Percentiles rank a stretch among this genome's conserved stretches.
These are phyloP conservation scores for Patiria miniata DNA, from an alignment of 35 echinoderm and acorn worm species.

Conservation along the genomic window DNA sequence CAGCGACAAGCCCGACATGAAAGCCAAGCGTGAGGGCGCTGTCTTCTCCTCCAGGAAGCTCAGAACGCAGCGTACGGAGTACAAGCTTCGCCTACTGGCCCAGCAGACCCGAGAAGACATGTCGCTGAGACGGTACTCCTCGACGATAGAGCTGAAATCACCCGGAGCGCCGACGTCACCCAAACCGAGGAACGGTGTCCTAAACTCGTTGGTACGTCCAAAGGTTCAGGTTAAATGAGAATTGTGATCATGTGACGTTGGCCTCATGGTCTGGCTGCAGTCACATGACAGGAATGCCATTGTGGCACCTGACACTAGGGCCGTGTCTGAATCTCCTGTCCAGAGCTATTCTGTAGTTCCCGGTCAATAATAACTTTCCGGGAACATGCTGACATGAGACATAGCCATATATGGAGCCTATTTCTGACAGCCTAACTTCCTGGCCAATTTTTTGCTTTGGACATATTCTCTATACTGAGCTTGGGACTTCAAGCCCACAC, in stretches of 20 bases:
- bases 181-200: neutral
- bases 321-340: too few relatives aligned
- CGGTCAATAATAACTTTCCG: too few relatives aligned
- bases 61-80: conserved; percentile 60
- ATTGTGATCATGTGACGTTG: neutral
- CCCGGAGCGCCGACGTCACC: neutral
- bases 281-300: too few relatives aligned
- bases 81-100: conserved; percentile 41
- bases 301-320: too few relatives aligned
- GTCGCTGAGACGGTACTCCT: conserved; percentile 10
- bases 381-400: too few relatives aligned
- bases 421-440: too few relatives aligned
- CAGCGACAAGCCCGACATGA: conserved; percentile 47
- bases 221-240: neutral
- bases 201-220: neutral
- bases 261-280: too few relatives aligned
- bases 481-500: too few relatives aligned
- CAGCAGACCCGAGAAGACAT: conserved; percentile 18
- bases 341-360: too few relatives aligned
- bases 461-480: too few relatives aligned
- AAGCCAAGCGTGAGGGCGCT: conserved; percentile 9
- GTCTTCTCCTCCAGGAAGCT: conserved; percentile 56
- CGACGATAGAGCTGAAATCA: conserved; percentile 23
- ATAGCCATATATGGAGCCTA: too few relatives aligned
- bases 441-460: too few relatives aligned